Conservation (phyloP, 2,888 invertebrate species). For the Frankliniella intonsa region DNA sequence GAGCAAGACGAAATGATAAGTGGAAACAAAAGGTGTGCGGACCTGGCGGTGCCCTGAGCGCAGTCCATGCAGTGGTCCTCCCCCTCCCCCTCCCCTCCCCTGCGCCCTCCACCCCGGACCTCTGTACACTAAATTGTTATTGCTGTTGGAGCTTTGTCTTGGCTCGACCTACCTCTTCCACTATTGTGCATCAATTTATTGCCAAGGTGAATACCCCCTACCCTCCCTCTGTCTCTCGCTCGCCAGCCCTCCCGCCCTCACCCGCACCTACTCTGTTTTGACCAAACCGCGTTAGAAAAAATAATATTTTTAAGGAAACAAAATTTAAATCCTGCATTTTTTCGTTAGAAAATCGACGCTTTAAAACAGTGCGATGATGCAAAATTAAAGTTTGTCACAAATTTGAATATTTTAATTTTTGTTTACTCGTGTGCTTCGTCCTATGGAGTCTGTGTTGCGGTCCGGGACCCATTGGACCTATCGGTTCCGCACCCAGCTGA, state of each 20-base stretch:
- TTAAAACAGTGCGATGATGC: no score
- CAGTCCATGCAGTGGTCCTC: neutral
- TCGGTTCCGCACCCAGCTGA: neutral
- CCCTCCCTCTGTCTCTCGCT: no score
- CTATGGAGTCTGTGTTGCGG: neutral
- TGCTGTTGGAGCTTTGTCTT: neutral
- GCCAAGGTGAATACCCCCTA: no score
- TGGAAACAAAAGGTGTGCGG: neutral
- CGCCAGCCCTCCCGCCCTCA: no score
- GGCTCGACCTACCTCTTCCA: neutral
- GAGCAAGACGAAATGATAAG: no score
- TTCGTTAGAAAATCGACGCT: no score
- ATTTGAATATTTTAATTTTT: no score
- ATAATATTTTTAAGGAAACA: no score
- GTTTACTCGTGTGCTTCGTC: no score
- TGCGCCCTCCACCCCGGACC: neutral
- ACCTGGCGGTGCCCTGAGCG: neutral
- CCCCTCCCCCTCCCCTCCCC: neutral
- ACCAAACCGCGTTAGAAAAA: no score
- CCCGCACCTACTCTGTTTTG: neutral
- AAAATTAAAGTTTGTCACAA: no score
- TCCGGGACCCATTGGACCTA: neutral
- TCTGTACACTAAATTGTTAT: slow-evolving; percentile 8
- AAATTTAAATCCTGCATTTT: no score
- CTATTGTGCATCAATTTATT: neutral